Base-by-base conservation (phyloP, 1,140 invertebrate species). In the Euborellia annulipes region DNA sequence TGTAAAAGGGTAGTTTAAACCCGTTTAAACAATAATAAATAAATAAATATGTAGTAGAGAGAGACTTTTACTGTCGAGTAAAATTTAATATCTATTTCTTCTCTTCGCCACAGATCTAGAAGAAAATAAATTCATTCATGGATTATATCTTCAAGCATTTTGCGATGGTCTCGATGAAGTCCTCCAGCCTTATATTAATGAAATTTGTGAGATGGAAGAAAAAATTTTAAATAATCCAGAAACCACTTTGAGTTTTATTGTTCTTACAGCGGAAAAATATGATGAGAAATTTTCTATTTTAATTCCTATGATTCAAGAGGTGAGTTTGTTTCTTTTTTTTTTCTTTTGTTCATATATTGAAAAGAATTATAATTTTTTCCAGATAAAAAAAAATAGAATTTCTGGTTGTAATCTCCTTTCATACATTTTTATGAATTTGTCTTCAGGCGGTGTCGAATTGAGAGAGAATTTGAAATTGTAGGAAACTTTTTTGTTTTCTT, bases 351-450 rank as follows among this genome's bases (percentile, higher is more conserved):
- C 6, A 19, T 40, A 16, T 40, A 11, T 39, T 18, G 11, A 27
- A 27, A 6, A 27, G 11, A 27, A 27, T 27, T 27, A 27, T 36
- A 32, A 30, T 39, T 0, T 43, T 27, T 53, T 58, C 20, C 17
- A 67, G 56, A 65, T 76, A 27, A 53, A 63, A 46, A 57, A 54
- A 11, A 65, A 71, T 48, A 66, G 69, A 53, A 51, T 76, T 2
- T 64, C 70, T 55, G 75, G 75, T 6, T 76, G 73, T 56, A 62
- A 67, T 43, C 54, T 78, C 41, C 58, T 79, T 7, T 65, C 71
- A 50, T 67, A 67, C 49, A 56, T 78, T 11, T 63, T 75, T 51
- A 65, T 67, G 39, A 64, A 71, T 56, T 64, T 66, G 27, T 59
- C 67, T 43, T 70, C 69, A 49, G 75, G 72, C 21, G 63, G 73